Evolutionary conservation across 2,113 vertebrate species (phyloP).

Genomic region (Tapirus terrestris): DNA sequence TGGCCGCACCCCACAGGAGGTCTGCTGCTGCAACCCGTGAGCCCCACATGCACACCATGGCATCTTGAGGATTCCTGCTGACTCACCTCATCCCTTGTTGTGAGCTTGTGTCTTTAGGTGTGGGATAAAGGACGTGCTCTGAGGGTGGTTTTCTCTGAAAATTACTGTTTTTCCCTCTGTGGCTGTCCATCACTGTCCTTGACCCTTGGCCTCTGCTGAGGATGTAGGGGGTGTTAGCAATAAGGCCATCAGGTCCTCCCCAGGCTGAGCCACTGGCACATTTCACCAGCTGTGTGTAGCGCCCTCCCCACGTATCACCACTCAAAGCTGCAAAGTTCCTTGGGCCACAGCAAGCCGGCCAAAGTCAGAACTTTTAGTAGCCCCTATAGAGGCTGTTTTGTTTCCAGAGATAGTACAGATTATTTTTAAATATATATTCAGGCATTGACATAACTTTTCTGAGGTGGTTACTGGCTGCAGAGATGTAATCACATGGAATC

Average conservation of each 20-base stretch:
- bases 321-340: too few species aligned
- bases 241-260: neutral
- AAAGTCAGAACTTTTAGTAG: neutral
- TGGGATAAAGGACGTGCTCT: neutral
- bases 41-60: rapidly evolving
- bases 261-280: neutral
- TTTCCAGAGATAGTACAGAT: neutral
- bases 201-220: neutral
- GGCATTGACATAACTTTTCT: rapidly evolving
- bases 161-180: neutral
- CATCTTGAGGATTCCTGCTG: neutral
- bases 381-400: neutral
- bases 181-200: neutral
- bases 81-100: neutral
- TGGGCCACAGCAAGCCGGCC: neutral
- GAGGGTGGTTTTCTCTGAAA: neutral
- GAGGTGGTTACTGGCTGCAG: neutral
- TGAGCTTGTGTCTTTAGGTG: neutral
- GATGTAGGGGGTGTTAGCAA: neutral
- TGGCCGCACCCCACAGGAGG: neutral
- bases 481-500: neutral
- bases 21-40: neutral
- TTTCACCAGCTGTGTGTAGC: neutral
- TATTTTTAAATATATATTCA: neutral
- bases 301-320: neutral